phyloP scores from a whole-genome alignment of 2,888 invertebrate species.

The Auanema freiburgensis region DNA sequence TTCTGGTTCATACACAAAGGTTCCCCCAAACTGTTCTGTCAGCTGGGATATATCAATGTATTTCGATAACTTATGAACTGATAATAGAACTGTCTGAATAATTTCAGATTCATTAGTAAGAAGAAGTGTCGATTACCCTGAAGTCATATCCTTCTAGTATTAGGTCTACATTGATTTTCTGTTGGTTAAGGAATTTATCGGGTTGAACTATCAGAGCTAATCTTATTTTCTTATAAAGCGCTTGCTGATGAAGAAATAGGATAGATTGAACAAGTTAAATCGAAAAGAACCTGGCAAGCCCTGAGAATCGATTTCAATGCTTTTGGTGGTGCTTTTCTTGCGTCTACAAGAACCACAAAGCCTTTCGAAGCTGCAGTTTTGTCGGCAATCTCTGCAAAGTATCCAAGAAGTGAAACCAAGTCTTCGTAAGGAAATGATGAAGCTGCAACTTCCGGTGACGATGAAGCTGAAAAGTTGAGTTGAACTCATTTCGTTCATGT shows the following conservation, averaged over 20 bases:
- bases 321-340: slow-evolving; percentile 43
- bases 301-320: slow-evolving; percentile 50
- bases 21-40: slow-evolving; percentile 77
- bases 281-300: slow-evolving; percentile 42
- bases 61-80: slow-evolving; percentile 74
- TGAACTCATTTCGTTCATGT: neutral
- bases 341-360: slow-evolving; percentile 58
- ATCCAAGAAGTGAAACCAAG: slow-evolving; percentile 42
- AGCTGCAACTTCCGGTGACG: slow-evolving; percentile 18
- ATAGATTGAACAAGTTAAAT: neutral
- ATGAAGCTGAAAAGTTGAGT: slow-evolving; percentile 5
- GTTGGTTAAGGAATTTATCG: slow-evolving; percentile 79
- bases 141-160: slow-evolving; percentile 56
- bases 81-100: slow-evolving; percentile 75
- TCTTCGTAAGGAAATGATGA: slow-evolving; percentile 35
- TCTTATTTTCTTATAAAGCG: slow-evolving; percentile 50
- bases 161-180: slow-evolving; percentile 68
- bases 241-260: slow-evolving; percentile 39
- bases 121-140: slow-evolving; percentile 34
- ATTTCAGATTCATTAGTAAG: neutral
- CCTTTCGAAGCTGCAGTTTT: slow-evolving; percentile 18
- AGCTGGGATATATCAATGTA: slow-evolving; percentile 76
- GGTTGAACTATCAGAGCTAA: slow-evolving; percentile 73
- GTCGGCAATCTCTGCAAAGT: slow-evolving; percentile 14
- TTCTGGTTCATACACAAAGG: slow-evolving; percentile 75